Percentiles rank a stretch among this genome's conserved stretches.
Evolutionary conservation across 2,888 invertebrate genomes (phyloP).

Genomic region (Limenitis camilla): DNA sequence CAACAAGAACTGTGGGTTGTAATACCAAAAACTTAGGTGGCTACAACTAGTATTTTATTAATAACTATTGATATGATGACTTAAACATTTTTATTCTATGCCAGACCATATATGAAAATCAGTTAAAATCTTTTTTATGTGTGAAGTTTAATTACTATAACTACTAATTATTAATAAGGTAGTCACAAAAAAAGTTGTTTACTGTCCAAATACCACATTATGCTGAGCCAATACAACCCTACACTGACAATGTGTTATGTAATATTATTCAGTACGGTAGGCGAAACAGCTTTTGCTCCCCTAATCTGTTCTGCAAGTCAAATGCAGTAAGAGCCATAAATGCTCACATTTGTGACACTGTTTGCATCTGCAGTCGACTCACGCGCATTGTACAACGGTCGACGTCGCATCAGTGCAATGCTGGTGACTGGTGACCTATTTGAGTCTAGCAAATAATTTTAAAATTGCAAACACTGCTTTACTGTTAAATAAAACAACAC

Average conservation of each 20-base stretch:
- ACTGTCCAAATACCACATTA: constrained; percentile 33
- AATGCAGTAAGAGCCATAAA: constrained; percentile 13
- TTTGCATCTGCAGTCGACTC: constrained; percentile 50
- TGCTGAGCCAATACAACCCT: constrained; percentile 45
- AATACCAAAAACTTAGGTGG: too few relatives aligned
- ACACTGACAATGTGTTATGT: constrained; percentile 52
- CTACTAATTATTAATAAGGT: constrained; percentile 26
- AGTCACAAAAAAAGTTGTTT: too few relatives aligned
- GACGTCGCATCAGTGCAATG: constrained; percentile 41
- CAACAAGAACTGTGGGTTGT: too few relatives aligned
- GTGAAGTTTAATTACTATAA: neutral
- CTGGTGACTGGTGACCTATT: constrained; percentile 63
- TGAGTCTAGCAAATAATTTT: constrained; percentile 46
- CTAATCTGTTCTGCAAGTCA: constrained; percentile 13
- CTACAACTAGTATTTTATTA: too few relatives aligned
- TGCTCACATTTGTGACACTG: constrained; percentile 12
- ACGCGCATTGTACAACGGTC: constrained; percentile 64
- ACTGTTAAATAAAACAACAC: neutral
- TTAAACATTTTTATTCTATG: too few relatives aligned
- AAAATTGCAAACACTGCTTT: constrained; percentile 16
- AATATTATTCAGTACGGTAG: constrained; percentile 26
- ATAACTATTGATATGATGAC: too few relatives aligned
- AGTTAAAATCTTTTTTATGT: too few relatives aligned
- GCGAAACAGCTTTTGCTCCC: constrained; percentile 7
- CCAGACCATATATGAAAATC: too few relatives aligned